phyloP scores from a whole-genome alignment of 2,113 vertebrate species.

The Eolophus roseicapilla region DNA sequence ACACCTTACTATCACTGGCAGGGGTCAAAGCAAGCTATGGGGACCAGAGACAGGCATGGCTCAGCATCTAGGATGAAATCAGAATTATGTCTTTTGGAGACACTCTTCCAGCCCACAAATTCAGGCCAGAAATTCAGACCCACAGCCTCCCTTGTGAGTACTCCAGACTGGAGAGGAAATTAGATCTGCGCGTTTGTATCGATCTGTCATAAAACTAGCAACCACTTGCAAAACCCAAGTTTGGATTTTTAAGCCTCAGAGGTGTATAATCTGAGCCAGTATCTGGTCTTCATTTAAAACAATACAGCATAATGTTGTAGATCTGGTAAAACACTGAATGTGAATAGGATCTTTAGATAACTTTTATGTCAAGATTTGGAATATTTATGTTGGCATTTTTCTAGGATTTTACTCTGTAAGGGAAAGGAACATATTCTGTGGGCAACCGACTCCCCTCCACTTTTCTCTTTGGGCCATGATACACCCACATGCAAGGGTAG shows the following conservation, averaged over 20 bases:
- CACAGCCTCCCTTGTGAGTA: neutral
- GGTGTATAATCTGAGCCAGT: neutral
- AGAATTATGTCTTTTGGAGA: neutral
- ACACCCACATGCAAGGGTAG: neutral
- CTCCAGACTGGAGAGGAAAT: neutral
- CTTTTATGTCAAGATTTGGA: neutral
- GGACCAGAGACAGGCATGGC: neutral
- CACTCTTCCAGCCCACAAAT: neutral
- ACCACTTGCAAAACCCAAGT: neutral
- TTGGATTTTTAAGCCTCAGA: neutral
- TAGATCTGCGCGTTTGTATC: neutral
- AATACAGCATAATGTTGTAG: neutral
- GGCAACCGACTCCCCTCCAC: neutral
- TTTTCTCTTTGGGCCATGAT: neutral
- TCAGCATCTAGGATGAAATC: neutral
- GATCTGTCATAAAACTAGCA: neutral
- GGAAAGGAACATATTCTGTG: neutral
- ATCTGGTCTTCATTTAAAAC: neutral
- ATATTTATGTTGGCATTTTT: neutral
- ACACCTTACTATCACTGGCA: neutral
- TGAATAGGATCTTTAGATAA: neutral
- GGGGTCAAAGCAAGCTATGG: neutral
- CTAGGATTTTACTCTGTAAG: neutral
- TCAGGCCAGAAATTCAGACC: neutral
- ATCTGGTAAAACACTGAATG: neutral